These are phyloP conservation scores for Seladonia tumulorum DNA, from an alignment of 2,888 invertebrate species.

Conservation along the genomic window DNA sequence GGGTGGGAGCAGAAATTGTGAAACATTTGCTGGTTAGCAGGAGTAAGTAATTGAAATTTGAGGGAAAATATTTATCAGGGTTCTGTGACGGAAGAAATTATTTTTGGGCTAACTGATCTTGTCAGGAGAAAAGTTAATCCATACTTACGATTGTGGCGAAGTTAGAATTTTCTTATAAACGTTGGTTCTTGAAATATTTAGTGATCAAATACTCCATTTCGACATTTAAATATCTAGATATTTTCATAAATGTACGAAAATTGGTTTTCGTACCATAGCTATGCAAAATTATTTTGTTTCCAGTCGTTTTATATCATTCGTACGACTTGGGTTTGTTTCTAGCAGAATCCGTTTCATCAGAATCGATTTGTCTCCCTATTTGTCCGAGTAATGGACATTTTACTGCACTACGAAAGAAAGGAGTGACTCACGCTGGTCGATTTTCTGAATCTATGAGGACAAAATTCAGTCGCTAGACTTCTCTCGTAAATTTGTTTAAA, in stretches of 20 bases:
- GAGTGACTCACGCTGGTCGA: background rate
- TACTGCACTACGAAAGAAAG: background rate
- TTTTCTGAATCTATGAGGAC: background rate
- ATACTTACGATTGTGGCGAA: background rate
- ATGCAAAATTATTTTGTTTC: background rate
- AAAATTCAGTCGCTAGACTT: background rate
- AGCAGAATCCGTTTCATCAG: background rate
- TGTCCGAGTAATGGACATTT: conserved; percentile 4
- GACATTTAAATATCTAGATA: background rate
- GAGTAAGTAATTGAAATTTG: too few relatives aligned
- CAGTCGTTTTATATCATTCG: background rate
- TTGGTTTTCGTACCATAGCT: background rate
- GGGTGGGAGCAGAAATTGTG: too few relatives aligned
- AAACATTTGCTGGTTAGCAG: too few relatives aligned
- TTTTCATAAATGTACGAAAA: background rate
- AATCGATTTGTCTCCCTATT: conserved; percentile 6
- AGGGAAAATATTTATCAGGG: too few relatives aligned
- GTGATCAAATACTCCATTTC: background rate
- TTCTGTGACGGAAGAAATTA: too few relatives aligned
- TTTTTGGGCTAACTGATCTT: too few relatives aligned
- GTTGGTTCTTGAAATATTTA: background rate
- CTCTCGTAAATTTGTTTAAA: background rate
- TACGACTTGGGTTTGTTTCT: background rate
- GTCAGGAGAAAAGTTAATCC: too few relatives aligned
- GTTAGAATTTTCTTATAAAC: too few relatives aligned